A percentile compares a stretch with the other conserved stretches of the same genome.
phyloP scores from a whole-genome alignment of 1,140 invertebrate species.

The Sarcophaga bullata region DNA sequence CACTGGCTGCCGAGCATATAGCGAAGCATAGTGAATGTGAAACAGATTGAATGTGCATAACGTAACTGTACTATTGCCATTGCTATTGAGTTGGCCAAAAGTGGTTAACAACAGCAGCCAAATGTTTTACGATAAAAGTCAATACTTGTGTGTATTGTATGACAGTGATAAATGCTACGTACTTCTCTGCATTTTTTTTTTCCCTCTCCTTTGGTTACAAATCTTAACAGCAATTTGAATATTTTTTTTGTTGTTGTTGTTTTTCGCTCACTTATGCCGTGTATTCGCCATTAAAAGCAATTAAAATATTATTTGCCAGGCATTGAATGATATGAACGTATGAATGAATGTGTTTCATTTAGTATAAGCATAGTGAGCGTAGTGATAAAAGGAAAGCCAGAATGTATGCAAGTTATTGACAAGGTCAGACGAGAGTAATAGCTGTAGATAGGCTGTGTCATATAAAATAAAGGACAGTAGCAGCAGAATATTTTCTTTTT shows the following conservation, averaged over 20 bases:
- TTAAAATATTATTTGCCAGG: conserved; percentile 17
- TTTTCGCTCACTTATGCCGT: too few species aligned
- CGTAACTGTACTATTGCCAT: too few species aligned
- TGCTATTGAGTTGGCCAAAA: too few species aligned
- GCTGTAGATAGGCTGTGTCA: neutral
- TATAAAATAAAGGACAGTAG: too few species aligned
- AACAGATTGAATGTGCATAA: too few species aligned
- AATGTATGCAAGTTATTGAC: neutral
- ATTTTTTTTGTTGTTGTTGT: too few species aligned
- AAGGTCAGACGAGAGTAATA: neutral
- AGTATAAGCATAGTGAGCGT: too few species aligned
- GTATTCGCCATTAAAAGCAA: neutral
- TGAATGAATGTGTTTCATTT: too few species aligned
- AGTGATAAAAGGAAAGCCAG: neutral
- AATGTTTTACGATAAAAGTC: conserved; percentile 2
- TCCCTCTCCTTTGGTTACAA: neutral
- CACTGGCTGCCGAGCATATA: too few species aligned
- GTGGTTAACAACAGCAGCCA: neutral
- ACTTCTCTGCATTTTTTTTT: neutral
- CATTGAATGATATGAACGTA: conserved; percentile 7
- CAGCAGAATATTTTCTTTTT: too few species aligned
- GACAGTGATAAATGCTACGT: neutral
- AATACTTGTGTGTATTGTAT: neutral
- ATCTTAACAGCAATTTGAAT: too few species aligned
- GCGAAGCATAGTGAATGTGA: too few species aligned